A percentile compares a stretch with the other conserved stretches of the same genome.
These are phyloP conservation scores for Adineta ricciae DNA, from an alignment of 2,888 invertebrate genomes.

Conservation along the genomic window DNA sequence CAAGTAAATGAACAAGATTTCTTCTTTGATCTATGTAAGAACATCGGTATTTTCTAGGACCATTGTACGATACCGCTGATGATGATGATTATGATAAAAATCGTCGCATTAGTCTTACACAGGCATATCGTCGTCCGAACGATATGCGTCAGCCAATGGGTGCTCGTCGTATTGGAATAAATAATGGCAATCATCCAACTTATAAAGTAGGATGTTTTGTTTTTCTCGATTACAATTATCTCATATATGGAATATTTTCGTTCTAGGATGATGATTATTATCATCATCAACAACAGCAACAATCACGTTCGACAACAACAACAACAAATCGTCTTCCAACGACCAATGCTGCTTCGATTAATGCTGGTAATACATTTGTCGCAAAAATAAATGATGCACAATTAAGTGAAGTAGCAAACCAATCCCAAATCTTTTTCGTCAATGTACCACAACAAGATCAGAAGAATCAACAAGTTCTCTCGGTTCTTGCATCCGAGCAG, in stretches of 20 bases:
- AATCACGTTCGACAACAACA: not conserved
- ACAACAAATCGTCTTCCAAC: slow-evolving; percentile 15
- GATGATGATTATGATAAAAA: not conserved
- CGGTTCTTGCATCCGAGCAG: not conserved
- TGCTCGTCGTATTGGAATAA: not conserved
- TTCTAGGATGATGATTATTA: not conserved
- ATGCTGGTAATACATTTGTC: not conserved
- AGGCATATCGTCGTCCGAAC: not conserved
- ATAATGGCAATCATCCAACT: not conserved
- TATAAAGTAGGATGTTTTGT: not conserved
- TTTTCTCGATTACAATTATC: too few relatives aligned
- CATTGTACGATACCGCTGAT: not conserved
- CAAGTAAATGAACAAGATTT: not conserved
- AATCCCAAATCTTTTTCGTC: not conserved
- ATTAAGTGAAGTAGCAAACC: not conserved
- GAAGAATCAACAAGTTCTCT: not conserved
- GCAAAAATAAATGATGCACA: not conserved
- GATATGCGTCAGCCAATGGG: not conserved
- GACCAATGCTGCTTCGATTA: not conserved
- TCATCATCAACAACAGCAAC: not conserved
- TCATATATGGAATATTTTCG: too few relatives aligned
- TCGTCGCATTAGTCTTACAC: not conserved
- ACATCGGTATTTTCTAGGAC: not conserved
- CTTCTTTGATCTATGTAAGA: not conserved
- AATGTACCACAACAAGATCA: not conserved